Evolutionary conservation across 1,140 invertebrate species (phyloP).

Genomic region (Muscidifurax raptorellus): DNA sequence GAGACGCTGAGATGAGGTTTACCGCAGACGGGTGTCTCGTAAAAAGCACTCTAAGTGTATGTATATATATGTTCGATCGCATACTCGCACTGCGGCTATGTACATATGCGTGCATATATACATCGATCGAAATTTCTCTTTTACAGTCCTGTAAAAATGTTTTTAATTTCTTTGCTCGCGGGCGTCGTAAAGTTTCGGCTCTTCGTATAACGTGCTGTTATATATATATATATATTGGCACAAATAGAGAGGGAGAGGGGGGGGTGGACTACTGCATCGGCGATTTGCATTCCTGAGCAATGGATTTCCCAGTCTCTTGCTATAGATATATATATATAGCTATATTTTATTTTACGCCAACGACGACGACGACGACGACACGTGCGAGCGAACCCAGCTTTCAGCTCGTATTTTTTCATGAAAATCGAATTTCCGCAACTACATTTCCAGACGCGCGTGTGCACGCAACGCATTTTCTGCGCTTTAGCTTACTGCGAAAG

Average conservation of each 20-base stretch:
- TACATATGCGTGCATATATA: no score
- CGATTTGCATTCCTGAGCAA: slow-evolving; percentile 35
- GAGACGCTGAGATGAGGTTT: slow-evolving; percentile 29
- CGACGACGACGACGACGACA: background rate
- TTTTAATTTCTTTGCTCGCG: slow-evolving; percentile 46
- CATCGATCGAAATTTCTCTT: slow-evolving; percentile 14
- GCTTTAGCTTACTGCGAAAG: background rate
- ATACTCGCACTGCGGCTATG: background rate
- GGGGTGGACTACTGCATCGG: background rate
- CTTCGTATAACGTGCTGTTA: no score
- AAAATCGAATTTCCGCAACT: slow-evolving; percentile 31
- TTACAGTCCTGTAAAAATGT: slow-evolving; percentile 28
- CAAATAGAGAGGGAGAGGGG: no score
- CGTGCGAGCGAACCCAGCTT: slow-evolving; percentile 4
- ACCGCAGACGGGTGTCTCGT: slow-evolving; percentile 36
- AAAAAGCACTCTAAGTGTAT: background rate
- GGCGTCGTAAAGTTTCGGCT: slow-evolving; percentile 30
- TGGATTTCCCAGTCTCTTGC: background rate
- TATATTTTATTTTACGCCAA: slow-evolving; percentile 25
- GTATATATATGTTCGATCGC: slow-evolving; percentile 15
- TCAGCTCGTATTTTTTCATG: slow-evolving; percentile 32
- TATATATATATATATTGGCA: background rate
- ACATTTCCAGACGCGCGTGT: background rate
- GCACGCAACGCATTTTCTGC: background rate
- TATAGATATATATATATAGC: no score